These are phyloP conservation scores for Drosophila fuyamai DNA, from an alignment of 1,140 invertebrate species.

Conservation along the genomic window DNA sequence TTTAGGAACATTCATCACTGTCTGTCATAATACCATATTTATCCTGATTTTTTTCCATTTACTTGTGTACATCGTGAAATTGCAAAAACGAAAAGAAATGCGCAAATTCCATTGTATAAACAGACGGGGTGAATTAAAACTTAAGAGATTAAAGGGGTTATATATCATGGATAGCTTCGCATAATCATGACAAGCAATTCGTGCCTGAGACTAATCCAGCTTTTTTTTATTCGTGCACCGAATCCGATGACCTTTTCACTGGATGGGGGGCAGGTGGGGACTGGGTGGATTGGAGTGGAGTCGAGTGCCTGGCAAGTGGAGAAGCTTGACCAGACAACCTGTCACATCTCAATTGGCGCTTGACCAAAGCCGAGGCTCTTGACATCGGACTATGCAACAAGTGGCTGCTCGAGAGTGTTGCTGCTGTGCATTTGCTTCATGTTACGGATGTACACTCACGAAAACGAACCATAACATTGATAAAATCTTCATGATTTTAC, in stretches of 20 bases:
- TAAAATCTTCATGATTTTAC: no score
- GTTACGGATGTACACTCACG: background rate
- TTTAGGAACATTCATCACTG: conserved; percentile 14
- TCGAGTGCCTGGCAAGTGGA: conserved; percentile 14
- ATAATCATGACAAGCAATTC: conserved; percentile 43
- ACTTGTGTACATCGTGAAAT: background rate
- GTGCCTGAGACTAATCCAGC: conserved; percentile 22
- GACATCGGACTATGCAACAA: conserved; percentile 7
- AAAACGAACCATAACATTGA: background rate
- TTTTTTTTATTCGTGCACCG: conserved; percentile 25
- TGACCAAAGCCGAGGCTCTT: conserved; percentile 40
- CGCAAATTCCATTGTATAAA: conserved; percentile 19
- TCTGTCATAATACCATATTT: conserved; percentile 24
- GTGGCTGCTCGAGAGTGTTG: conserved; percentile 11
- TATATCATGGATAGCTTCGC: conserved; percentile 22
- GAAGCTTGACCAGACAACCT: conserved; percentile 40
- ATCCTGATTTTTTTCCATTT: conserved; percentile 4
- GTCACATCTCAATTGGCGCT: conserved; percentile 56
- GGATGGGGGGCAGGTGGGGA: background rate
- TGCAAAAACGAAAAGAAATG: conserved; percentile 1
- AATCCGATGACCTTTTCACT: conserved; percentile 31
- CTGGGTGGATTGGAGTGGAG: background rate
- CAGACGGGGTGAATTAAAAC: conserved; percentile 46
- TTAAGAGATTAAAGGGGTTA: conserved; percentile 40
- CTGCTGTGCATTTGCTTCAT: conserved; percentile 6